These are phyloP conservation scores for Caligus rogercresseyi DNA, from an alignment of 1,140 invertebrate genomes.

Conservation along the genomic window DNA sequence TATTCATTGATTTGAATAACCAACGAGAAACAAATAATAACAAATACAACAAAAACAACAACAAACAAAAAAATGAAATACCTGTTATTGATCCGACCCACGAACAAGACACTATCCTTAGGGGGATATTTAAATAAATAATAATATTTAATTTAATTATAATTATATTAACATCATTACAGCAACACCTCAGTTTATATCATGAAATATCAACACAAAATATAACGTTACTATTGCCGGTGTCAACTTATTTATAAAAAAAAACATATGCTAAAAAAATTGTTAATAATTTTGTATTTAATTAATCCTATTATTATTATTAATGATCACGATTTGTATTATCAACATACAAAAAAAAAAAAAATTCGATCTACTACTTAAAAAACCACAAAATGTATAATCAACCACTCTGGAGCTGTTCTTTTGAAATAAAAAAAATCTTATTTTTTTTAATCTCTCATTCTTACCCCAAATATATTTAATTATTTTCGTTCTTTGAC, in stretches of 20 bases:
- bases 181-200: no score
- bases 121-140: conserved; percentile 1
- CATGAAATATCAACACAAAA: no score
- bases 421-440: conserved; percentile 2
- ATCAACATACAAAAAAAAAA: background rate
- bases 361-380: background rate
- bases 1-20: background rate
- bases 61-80: no score
- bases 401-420: conserved; percentile 16
- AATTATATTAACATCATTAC: background rate
- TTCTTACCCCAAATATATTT: background rate
- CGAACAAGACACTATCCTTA: background rate
- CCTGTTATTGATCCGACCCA: background rate
- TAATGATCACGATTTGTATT: background rate
- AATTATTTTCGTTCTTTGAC: no score
- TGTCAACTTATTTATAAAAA: background rate
- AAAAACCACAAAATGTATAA: conserved; percentile 12
- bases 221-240: no score
- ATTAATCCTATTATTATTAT: background rate
- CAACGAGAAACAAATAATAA: background rate
- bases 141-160: background rate
- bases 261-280: background rate
- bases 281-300: background rate
- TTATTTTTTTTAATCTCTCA: background rate
- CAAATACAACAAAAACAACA: background rate